Conservation (phyloP, 2,797 vertebrate genomes). For the Rhincodon typus region DNA sequence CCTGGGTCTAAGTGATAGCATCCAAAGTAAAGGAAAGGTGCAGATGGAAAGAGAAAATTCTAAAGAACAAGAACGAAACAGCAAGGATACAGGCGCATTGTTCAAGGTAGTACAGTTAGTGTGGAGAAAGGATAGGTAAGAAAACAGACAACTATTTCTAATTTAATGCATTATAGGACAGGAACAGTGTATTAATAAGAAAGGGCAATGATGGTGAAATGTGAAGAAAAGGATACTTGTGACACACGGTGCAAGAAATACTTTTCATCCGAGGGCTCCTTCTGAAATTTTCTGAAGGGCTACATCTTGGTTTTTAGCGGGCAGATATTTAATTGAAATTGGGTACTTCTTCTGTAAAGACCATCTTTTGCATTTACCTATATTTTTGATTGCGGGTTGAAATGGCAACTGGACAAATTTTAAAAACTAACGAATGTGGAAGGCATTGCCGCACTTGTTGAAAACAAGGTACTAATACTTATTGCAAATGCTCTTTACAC, state of each 20-base stretch:
- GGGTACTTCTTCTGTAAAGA: too few species aligned
- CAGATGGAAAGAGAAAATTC: background rate
- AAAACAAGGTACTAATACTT: too few species aligned
- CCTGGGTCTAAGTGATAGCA: background rate
- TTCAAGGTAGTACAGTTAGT: background rate
- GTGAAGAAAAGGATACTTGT: background rate
- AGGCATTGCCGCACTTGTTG: too few species aligned
- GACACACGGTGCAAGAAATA: background rate
- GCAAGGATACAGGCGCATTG: background rate
- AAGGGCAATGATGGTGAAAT: background rate
- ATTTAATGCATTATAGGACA: background rate
- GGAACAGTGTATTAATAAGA: background rate
- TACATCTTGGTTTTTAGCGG: too few species aligned
- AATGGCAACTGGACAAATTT: too few species aligned
- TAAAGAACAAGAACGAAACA: background rate
- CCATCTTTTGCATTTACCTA: too few species aligned
- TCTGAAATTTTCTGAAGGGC: too few species aligned
- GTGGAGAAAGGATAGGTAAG: background rate
- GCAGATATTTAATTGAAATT: too few species aligned
- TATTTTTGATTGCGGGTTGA: too few species aligned
- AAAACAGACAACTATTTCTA: background rate
- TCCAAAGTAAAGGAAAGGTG: background rate
- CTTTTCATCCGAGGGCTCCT: too few species aligned
- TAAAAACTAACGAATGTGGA: too few species aligned
- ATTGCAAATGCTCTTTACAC: too few species aligned